Base-by-base conservation (phyloP, 1,140 invertebrate genomes). In the Danaus melanippus region DNA sequence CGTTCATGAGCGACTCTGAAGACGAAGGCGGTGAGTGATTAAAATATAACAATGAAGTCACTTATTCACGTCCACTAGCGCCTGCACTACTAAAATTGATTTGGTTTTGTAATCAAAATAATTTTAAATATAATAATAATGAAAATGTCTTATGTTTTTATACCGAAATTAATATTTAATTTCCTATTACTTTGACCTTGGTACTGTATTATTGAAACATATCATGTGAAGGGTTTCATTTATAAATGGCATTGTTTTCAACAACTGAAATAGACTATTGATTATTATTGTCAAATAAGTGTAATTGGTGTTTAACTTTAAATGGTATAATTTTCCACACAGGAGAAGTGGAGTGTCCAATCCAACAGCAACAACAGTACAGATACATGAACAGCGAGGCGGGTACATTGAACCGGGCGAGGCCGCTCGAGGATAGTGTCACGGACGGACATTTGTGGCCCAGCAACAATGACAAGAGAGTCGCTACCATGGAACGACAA, bases 1-100 rank as follows among this genome's bases (percentile, higher is more conserved):
- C 96, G 39, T 96, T 99, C 86, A 96, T 99, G 90, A 98, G 96
- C 45, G 98, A 99, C 87, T 98, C 97, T 17, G 98, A 99, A 85
- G 98, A 99, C 86, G 98, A 99, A 92, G 97, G 95, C 87, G 96
- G 95, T 94, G 89, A 89, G 89, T 32, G 4, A 87, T 49, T 52
- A 41, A 42, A 12, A 10, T 49, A 9, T 11, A 11, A 32, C 39
- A 12, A 41, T 50, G 41, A 11, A 41, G 40, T n/a, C 10, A 11
- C 11, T 8, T 40, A 12, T 39, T 49, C n/a, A n/a, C 1, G 8
- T 46, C 8, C 17, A n/a, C 12, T 10, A 17, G 46, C 0, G 12
- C 3, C 42, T 44, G 8, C 7, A 32, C 5, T 32, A 32, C 5
- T 32, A 32, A 5, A 32, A 32, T 32, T 32, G 0, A 32, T 32